A percentile compares a stretch with the other conserved stretches of the same genome.
Evolutionary conservation across 2,113 vertebrate genomes (phyloP).

Genomic region (Asarcornis scutulata): DNA sequence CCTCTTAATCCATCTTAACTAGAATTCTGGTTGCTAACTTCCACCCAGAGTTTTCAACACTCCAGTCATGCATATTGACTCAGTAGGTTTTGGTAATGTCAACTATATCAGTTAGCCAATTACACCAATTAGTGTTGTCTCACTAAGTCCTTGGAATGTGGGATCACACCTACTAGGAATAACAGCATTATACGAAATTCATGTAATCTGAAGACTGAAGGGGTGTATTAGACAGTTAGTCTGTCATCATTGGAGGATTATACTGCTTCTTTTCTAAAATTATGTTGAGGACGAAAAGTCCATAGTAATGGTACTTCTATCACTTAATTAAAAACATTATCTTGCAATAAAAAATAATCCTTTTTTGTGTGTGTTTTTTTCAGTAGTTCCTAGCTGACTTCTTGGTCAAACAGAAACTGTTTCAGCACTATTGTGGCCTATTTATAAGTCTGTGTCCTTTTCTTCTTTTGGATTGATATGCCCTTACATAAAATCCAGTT

Average conservation of each 20-base stretch:
- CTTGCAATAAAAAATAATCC: not conserved
- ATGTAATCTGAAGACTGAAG: not conserved
- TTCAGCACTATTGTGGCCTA: not conserved
- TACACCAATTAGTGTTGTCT: conserved; percentile 13
- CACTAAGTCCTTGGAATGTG: conserved; percentile 26
- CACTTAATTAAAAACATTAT: not conserved
- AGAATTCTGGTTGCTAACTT: not conserved
- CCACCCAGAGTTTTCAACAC: not conserved
- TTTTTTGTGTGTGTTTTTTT: not conserved
- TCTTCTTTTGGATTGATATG: not conserved
- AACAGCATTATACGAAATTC: not conserved
- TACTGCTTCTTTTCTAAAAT: not conserved
- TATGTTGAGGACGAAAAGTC: not conserved
- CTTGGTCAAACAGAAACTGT: not conserved
- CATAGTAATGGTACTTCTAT: not conserved
- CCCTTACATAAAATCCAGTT: not conserved
- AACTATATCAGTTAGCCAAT: not conserved
- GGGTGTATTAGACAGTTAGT: not conserved
- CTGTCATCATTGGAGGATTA: not conserved
- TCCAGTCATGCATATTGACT: fast-evolving
- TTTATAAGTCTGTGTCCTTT: not conserved
- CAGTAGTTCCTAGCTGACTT: not conserved
- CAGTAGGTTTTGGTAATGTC: not conserved
- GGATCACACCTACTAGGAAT: conserved; percentile 25
- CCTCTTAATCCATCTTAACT: not conserved